Evolutionary conservation across 2,797 vertebrate genomes (phyloP), one percentile per base, ranked within the genome.

Genomic region (Parauchenoglanis punctatus): DNA sequence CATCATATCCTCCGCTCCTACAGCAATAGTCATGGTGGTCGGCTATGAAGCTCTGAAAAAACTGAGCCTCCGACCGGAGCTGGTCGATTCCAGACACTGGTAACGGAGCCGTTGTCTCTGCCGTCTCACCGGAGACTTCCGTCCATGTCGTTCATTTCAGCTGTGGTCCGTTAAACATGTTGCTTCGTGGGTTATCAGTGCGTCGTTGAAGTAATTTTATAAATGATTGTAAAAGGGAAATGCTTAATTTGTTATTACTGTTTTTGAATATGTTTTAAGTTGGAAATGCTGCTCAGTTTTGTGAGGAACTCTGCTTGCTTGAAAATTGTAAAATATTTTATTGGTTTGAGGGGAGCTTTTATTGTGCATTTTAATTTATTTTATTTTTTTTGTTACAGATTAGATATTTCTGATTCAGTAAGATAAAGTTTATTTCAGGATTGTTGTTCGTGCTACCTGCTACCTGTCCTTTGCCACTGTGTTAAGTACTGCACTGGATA

Each of bases 21-120:
- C 98, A 2, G 97, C 98, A 93, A 97, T 99, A 0, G 97, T 99
- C 93, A 98, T 99, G 56, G 98, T 99, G 88, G 97, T 99, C 75
- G 98, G 98, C 0, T 99, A 99, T 0, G 98, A 99, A 92, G 98
- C 97, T 0, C 96, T 99, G 58, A 99, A 99, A 95, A 99, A 97
- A 88, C 93, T 99, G 67, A 99, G 98, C 93, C 93, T 99, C 54
- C 95, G 98, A 1, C 98, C 98, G 0, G 98, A 99, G 94, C 95
- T 99, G 92, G 96, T 99, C 88, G 98, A 99, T 90, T 99, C 98
- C 0, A 95, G 98, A 88, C 98, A 99, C 93, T 99, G 98, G 98
- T 99, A 97, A 94, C 91, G 82, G 35, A 84, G 59, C 20, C 11
- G 72, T 59, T 17, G 84, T 87, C 56, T 85, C 40, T 2, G n/a